Evolutionary conservation across 2,113 vertebrate genomes (phyloP), one percentile per base, ranked within the genome.

Genomic region (Engraulis encrasicolus): DNA sequence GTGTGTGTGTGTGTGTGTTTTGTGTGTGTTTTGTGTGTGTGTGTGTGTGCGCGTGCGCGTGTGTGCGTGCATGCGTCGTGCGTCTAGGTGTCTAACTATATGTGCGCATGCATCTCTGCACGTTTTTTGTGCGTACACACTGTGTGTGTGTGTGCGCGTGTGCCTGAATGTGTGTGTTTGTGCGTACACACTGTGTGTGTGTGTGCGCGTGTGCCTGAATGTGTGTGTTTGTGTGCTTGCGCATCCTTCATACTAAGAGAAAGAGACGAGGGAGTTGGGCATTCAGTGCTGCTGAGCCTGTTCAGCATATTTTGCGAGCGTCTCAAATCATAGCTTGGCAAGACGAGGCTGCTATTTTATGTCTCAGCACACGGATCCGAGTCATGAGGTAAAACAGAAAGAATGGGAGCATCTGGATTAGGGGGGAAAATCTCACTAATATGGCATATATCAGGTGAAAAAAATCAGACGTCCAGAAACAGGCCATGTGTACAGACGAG

Each of bases 361-460:
- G 54, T 61, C 12, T n/a, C 20, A 61, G 54, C 54, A 61, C 54
- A 61, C 6, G 27, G n/a, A 61, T 61, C 54, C n/a, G 54, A 61
- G 54, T 23, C 6, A 23, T 61, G 54, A 61, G 54, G 20, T 61
- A 61, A 23, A 61, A 82, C 81, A 71, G 36, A 77, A 49, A 23
- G 77, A 45, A 85, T 38, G 9, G 48, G 83, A 77, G 82, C 85
- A 74, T 58, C 54, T 61, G 54, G 54, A 85, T 52, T 91, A 90
- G 89, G 87, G 89, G 88, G n/a, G n/a, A 34, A 31, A 85, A 89
- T 90, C 45, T 18, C 12, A 19, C 61, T 50, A 49, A 20, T 48
- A 78, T 23, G 52, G 58, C 15, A 54, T n/a, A 81, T n/a, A n/a
- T n/a, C n/a, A n/a, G 74, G 31, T 23, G 0, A 81, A 52, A 6